Conservation (phyloP, 2,888 invertebrate species). For the Antheraea yamamai region DNA sequence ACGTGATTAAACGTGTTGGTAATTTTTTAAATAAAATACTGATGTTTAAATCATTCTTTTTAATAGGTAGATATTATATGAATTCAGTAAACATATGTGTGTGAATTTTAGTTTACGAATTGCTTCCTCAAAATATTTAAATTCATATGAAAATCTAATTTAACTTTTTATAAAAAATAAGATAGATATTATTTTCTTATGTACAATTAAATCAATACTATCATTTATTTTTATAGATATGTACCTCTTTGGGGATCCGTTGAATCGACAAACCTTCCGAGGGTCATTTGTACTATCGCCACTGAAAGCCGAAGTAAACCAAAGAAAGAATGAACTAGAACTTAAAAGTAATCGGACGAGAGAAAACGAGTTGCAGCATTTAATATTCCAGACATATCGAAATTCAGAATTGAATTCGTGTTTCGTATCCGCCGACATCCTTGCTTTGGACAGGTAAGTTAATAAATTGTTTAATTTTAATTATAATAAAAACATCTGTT, state of each 20-base stretch:
- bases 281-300: slow-evolving; percentile 91
- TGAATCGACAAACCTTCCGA: slow-evolving; percentile 91
- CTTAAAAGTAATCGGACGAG: slow-evolving; percentile 87
- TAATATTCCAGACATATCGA: slow-evolving; percentile 87
- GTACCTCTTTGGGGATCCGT: slow-evolving; percentile 86
- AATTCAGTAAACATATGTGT: too few species aligned
- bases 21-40: background rate
- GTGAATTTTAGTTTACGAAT: too few species aligned
- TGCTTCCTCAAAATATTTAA: background rate
- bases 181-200: too few species aligned
- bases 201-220: slow-evolving; percentile 9
- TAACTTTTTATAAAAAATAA: background rate
- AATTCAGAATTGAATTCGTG: slow-evolving; percentile 88
- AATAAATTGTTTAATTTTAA: slow-evolving; percentile 20
- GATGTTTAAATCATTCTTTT: too few species aligned
- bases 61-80: too few species aligned
- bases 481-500: background rate
- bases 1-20: background rate
- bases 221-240: slow-evolving; percentile 82
- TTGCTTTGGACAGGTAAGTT: slow-evolving; percentile 92
- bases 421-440: slow-evolving; percentile 89
- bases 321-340: slow-evolving; percentile 83
- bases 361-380: slow-evolving; percentile 88
- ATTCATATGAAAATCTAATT: background rate
- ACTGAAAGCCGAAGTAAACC: slow-evolving; percentile 85